Base-by-base conservation (phyloP, 1,140 invertebrate species). In the Mesaphorura yosii region DNA sequence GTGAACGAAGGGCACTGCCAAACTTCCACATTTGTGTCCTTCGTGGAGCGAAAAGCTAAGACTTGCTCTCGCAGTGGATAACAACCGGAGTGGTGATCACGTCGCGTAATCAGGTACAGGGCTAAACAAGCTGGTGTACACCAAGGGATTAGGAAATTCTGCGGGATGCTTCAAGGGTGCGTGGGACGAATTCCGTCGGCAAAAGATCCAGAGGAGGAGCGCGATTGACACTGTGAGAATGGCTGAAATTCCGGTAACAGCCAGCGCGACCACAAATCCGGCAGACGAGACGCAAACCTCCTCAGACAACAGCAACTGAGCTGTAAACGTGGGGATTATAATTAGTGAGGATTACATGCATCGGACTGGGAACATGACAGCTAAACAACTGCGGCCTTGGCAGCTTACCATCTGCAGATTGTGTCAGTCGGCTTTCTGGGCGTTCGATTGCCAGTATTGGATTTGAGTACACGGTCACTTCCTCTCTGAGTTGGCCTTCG, bases 251-350 rank as follows among this genome's bases (percentile, higher is more conserved):
- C 93, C 74, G 39, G 89, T 88, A 64, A 94, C 84, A 53, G 91
- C 84, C 64, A 94, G 72, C 46, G 89, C 86, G 59, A 93, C 87
- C 53, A 92, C 87, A 65, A 94, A 82, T 42, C 89, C 87, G 57
- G 89, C 82, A 74, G 87, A 88, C 40, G 88, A 91, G 52, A 94
- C 84, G 68, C 89, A 94, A 63, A 93, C 89, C 65, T 91, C 86
- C 69, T 90, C 50, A 58, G 42, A 28, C 7, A 23, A 25, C 10
- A 5, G 4, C 10, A 17, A 37, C 19, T 48, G 31, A 34, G 31
- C n/a, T 34, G 10, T 34, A 34, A 34, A 34, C 10, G n/a, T n/a
- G 57, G 44, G 60, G 65, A 64, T 23, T 19, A 53, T 54, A 31
- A 39, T 10, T 34, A 34, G 17, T 34, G 31, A 34, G 31, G n/a